Evolutionary conservation across 2,888 invertebrate species (phyloP), one percentile per base, ranked within the genome.

Genomic region (Chymomyza caudatula): DNA sequence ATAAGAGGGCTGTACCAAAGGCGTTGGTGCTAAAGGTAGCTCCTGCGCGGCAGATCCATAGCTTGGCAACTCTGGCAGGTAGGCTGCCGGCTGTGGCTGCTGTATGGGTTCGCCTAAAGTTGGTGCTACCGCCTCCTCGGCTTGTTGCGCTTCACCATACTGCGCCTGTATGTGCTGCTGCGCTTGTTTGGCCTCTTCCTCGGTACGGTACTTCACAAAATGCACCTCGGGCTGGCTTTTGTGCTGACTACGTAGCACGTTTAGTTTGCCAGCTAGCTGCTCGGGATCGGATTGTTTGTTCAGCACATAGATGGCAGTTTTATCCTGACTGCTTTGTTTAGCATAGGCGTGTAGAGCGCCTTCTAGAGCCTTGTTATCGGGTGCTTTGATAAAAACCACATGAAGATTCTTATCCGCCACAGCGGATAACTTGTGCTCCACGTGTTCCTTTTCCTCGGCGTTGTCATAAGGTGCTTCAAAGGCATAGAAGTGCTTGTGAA

Each of bases 241-340:
- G 25, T 74, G 70, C 1, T 79, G 76, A 6, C 63, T 15, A 44
- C 75, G 74, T 8, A 78, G 3, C 42, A 60, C 59, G 58, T 62
- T 76, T 5, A 88, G 53, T 74, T 83, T 77, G 67, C 73, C 79
- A 74, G 86, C 85, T 71, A 88, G 64, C 65, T 87, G 77, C 52
- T 77, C 71, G 15, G 78, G 75, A 37, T 89, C 87, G 53, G 84
- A 73, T 63, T 89, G 88, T 69, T 89, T 89, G 66, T 81, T 85
- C 8, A 89, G 76, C 20, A 89, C 89, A 63, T 88, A 89, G 42
- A 89, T 88, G 25, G 88, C 88, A 0, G 89, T 89, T 60, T 86
- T 86, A 29, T 89, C 89, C 76, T 89, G 87, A 47, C 67, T 85
- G 54, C 69, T 78, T 37, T 88, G 88, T 53, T 81, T 88, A 44